Evolutionary conservation across 1,140 invertebrate genomes (phyloP).

Genomic region (Proctacanthus coquilletti): DNA sequence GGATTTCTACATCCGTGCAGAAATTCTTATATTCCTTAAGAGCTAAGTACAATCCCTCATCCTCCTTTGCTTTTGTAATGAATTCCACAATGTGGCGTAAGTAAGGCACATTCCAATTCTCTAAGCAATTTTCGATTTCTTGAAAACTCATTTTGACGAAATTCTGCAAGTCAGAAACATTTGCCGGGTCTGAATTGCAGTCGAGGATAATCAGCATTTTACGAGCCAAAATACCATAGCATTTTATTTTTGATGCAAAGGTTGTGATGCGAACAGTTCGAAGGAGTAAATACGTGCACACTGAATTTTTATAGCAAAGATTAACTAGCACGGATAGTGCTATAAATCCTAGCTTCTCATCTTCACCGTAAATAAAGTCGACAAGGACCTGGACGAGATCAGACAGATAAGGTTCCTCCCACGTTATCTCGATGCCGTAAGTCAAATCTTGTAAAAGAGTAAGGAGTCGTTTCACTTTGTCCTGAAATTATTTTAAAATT

Average conservation of each 20-base stretch:
- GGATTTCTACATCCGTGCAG: constrained; percentile 19
- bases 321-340: constrained; percentile 39
- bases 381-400: constrained; percentile 33
- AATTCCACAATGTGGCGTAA: constrained; percentile 38
- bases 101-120: constrained; percentile 32
- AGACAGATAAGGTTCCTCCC: constrained; percentile 39
- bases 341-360: constrained; percentile 30
- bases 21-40: constrained; percentile 20
- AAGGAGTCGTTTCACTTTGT: constrained; percentile 31
- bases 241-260: constrained; percentile 27
- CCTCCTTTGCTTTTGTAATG: constrained; percentile 23
- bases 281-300: constrained; percentile 37
- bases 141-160: constrained; percentile 32
- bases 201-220: constrained; percentile 41
- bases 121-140: constrained; percentile 31
- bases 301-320: constrained; percentile 41
- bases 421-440: constrained; percentile 39
- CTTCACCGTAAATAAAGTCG: constrained; percentile 19
- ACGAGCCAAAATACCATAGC: constrained; percentile 32
- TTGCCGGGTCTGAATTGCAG: constrained; percentile 29
- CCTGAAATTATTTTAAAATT: constrained; percentile 6
- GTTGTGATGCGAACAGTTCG: constrained; percentile 33
- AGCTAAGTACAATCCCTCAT: constrained; percentile 16
- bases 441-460: constrained; percentile 38
- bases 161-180: constrained; percentile 20